Base-by-base conservation (phyloP, 2,113 vertebrate species). In the Axis porcinus region DNA sequence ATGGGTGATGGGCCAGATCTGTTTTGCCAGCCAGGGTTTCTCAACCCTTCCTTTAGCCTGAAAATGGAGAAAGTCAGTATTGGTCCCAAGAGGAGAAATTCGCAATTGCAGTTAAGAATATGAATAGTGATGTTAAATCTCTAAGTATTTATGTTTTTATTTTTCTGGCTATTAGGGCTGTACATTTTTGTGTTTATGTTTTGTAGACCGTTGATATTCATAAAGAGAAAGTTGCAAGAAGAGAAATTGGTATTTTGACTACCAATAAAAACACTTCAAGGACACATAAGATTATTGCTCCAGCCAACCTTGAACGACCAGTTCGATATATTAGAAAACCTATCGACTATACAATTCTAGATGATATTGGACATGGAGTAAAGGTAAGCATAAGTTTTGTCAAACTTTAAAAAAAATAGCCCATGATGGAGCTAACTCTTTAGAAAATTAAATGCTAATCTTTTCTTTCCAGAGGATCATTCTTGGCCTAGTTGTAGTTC, bases 211-310 rank as follows among this genome's bases (percentile, higher is more conserved):
- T 99, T 99, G 99, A 99, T 99, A 99, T 99, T 99, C 99, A 99
- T 98, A 99, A 99, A 99, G 99, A 99, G 98, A 99, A 99, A 98
- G 99, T 99, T 97, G 99, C 99, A 93, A 99, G 99, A 98, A 99
- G 99, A 98, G 99, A 99, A 99, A 99, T 99, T 97, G 99, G 99
- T 98, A 99, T 99, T 99, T 99, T 99, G 98, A 99, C 99, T 97
- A 99, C 99, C 97, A 99, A 99, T 99, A 99, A 99, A 99, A 99
- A 99, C 99, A 99, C 99, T 74, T 99, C 99, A 97, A 99, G 99
- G 98, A 99, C 99, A 45, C 99, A 99, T 98, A 99, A 99, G 99
- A 99, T 99, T 99, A 99, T 99, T 98, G 99, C 99, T 95, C 99
- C 99, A 87, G 99, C 99, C 98, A 99, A 99, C 98, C 99, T 99